Evolutionary conservation across 2,888 invertebrate genomes (phyloP).

Genomic region (Netelia virgata): DNA sequence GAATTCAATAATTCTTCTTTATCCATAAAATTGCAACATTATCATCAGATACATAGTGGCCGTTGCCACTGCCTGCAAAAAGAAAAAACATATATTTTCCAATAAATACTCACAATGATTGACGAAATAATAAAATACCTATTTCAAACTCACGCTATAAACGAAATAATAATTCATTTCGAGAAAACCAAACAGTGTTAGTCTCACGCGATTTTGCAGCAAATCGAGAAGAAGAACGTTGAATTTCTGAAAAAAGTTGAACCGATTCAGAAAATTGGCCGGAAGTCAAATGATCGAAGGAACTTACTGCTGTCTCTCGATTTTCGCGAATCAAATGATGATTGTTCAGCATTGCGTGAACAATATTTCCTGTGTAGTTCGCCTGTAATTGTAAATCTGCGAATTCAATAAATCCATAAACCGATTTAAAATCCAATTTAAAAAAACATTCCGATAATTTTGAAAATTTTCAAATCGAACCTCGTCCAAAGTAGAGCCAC

Average conservation of each 20-base stretch:
- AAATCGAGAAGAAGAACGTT: constrained; percentile 28
- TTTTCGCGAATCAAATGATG: not conserved
- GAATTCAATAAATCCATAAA: not conserved
- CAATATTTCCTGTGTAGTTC: constrained; percentile 30
- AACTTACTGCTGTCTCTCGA: constrained; percentile 18
- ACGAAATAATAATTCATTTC: constrained; percentile 31
- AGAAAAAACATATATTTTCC: not conserved
- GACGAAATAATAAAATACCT: not conserved
- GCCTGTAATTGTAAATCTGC: constrained; percentile 4
- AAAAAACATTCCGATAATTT: not conserved
- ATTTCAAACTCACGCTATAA: constrained; percentile 26
- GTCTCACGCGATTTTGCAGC: not conserved
- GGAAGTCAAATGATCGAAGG: not conserved
- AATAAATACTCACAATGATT: not conserved
- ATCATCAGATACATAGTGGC: constrained; percentile 7
- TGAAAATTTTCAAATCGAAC: not conserved
- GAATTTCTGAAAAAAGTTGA: not conserved
- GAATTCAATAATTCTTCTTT: not conserved
- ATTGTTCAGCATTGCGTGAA: constrained; percentile 20
- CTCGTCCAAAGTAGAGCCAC: constrained; percentile 21
- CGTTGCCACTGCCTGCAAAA: constrained; percentile 21
- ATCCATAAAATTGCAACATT: constrained; percentile 39
- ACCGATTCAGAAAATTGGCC: not conserved
- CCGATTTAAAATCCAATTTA: not conserved
- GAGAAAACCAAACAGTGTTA: constrained; percentile 31